Conservation (phyloP, 2,888 invertebrate genomes). For the Stenurella melanura region DNA sequence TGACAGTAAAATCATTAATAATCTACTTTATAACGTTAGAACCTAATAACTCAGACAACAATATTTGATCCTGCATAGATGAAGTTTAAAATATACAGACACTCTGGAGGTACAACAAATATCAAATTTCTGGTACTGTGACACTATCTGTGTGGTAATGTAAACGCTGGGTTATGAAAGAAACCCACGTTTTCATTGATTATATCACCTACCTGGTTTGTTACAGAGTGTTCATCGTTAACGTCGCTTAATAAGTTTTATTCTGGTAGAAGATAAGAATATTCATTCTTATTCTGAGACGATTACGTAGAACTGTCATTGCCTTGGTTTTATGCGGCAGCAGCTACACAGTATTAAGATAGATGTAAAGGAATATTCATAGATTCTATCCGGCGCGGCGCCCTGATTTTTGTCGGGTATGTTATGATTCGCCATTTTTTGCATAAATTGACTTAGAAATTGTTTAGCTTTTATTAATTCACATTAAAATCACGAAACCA, state of each 20-base stretch:
- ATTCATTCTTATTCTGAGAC: neutral
- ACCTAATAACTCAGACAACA: slow-evolving; percentile 14
- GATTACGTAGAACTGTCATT: neutral
- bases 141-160: slow-evolving; percentile 20
- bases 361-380: no score
- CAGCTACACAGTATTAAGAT: no score
- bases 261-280: neutral
- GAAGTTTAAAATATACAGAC: slow-evolving; percentile 17
- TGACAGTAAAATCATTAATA: slow-evolving; percentile 23
- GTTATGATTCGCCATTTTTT: no score
- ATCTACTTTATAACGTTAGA: slow-evolving; percentile 22
- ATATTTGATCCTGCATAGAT: slow-evolving; percentile 15
- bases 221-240: neutral
- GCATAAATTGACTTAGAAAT: no score
- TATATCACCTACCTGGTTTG: neutral
- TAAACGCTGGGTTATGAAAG: slow-evolving; percentile 29
- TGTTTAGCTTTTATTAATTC: no score
- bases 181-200: slow-evolving; percentile 21
- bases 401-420: no score
- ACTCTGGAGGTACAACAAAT: neutral
- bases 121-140: slow-evolving; percentile 26
- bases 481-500: no score
- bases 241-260: neutral
- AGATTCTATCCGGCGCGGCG: no score
- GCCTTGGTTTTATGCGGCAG: no score